These are phyloP conservation scores for Callorhinus ursinus DNA, from an alignment of 2,113 vertebrate species.

Conservation along the genomic window DNA sequence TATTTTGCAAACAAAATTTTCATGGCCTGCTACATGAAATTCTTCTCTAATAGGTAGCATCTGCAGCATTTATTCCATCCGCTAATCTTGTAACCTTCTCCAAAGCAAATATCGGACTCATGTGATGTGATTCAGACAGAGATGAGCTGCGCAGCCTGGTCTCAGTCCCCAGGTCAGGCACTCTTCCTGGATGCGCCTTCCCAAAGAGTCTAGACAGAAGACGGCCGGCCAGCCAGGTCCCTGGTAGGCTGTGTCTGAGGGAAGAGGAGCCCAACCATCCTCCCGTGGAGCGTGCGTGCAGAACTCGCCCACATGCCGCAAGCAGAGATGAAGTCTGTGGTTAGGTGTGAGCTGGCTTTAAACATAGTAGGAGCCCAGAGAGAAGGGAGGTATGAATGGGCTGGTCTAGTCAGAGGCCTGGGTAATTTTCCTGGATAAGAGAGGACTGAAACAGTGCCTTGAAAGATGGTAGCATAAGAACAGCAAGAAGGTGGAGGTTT, in stretches of 20 bases:
- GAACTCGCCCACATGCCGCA: neutral
- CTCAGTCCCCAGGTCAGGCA: neutral
- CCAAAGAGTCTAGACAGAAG: neutral
- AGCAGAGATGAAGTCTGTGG: neutral
- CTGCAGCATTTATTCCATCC: conserved; percentile 68
- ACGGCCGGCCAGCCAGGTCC: neutral
- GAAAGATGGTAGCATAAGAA: neutral
- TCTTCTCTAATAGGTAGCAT: conserved; percentile 78
- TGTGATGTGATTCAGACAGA: conserved; percentile 47
- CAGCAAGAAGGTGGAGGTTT: neutral
- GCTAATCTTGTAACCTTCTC: conserved; percentile 67
- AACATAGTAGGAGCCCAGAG: neutral
- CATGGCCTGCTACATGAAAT: conserved; percentile 69
- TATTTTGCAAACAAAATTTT: conserved; percentile 75
- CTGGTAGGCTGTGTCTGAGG: neutral
- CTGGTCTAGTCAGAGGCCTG: neutral
- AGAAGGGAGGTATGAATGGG: neutral
- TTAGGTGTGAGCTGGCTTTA: neutral
- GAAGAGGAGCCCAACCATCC: neutral
- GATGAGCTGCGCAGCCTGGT: neutral
- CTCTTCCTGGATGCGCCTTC: neutral
- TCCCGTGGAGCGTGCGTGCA: neutral
- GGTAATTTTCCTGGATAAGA: neutral
- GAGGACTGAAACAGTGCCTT: neutral
- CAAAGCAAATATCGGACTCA: conserved; percentile 62